Evolutionary conservation across 2,888 invertebrate genomes (phyloP).

Genomic region (Odontocolon sp.): DNA sequence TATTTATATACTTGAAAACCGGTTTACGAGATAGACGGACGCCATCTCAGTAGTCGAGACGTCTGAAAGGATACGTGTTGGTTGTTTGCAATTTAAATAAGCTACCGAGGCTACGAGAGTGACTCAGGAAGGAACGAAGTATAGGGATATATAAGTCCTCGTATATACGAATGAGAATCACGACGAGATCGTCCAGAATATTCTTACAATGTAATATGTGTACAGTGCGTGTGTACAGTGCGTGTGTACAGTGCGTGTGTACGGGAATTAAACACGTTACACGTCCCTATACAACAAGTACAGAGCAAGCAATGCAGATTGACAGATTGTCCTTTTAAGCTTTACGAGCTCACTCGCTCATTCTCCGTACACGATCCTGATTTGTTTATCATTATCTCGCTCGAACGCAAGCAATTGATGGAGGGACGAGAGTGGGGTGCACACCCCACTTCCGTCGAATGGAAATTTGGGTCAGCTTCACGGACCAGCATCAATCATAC

Average conservation of each 20-base stretch:
- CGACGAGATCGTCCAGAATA: not conserved
- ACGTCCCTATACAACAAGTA: not conserved
- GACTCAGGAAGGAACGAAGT: conserved; percentile 42
- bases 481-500: conserved; percentile 20
- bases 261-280: not conserved
- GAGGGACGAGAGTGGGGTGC: conserved; percentile 37
- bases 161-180: not conserved
- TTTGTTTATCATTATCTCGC: conserved; percentile 59
- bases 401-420: conserved; percentile 50
- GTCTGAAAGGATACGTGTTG: conserved; percentile 45
- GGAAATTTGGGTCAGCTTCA: conserved; percentile 62
- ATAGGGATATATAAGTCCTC: not conserved
- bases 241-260: no score
- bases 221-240: no score
- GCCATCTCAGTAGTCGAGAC: conserved; percentile 35
- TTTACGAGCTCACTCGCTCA: conserved; percentile 16
- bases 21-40: conserved; percentile 47
- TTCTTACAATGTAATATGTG: no score
- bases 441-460: conserved; percentile 53
- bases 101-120: conserved; percentile 47
- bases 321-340: conserved; percentile 48
- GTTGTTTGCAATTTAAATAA: conserved; percentile 55
- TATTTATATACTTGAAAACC: conserved; percentile 30
- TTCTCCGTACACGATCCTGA: conserved; percentile 34
- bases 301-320: conserved; percentile 40